Evolutionary conservation across 2,797 vertebrate species (phyloP).

Genomic region (Coregonus suidteri): DNA sequence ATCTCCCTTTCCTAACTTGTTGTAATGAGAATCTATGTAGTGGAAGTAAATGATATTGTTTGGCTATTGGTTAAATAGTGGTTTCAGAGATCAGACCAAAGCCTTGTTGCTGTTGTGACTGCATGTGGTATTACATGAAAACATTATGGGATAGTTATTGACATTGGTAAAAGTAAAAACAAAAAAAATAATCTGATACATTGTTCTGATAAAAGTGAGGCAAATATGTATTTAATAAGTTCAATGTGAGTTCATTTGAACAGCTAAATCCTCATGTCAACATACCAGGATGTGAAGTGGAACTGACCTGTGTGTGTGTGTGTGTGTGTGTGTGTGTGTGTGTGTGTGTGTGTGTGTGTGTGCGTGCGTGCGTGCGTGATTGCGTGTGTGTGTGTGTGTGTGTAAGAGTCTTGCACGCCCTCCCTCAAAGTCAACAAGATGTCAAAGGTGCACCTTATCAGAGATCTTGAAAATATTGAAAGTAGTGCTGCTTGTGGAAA

Average conservation of each 20-base stretch:
- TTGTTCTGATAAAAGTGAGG: neutral
- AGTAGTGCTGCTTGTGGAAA: conserved; percentile 11
- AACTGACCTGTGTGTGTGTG: neutral
- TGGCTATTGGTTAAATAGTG: neutral
- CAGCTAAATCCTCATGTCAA: neutral
- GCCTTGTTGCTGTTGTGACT: conserved; percentile 41
- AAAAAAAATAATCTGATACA: neutral
- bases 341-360: conserved; percentile 1
- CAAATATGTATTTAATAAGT: conserved; percentile 7
- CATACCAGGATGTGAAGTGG: neutral
- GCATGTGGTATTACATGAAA: conserved; percentile 37
- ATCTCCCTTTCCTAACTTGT: neutral
- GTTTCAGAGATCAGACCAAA: conserved; percentile 11
- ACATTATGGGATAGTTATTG: neutral
- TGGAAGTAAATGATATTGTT: neutral
- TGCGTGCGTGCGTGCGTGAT: neutral
- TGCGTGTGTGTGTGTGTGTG: neutral
- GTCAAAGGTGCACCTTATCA: conserved; percentile 57
- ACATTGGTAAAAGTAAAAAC: neutral
- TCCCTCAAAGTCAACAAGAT: conserved; percentile 34
- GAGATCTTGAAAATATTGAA: conserved; percentile 27
- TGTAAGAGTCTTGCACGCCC: conserved; percentile 6
- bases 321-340: neutral
- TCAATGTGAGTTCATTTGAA: neutral
- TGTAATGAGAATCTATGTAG: neutral